Evolutionary conservation across 2,888 invertebrate species (phyloP).

Genomic region (Pseudeuparius sepicola): DNA sequence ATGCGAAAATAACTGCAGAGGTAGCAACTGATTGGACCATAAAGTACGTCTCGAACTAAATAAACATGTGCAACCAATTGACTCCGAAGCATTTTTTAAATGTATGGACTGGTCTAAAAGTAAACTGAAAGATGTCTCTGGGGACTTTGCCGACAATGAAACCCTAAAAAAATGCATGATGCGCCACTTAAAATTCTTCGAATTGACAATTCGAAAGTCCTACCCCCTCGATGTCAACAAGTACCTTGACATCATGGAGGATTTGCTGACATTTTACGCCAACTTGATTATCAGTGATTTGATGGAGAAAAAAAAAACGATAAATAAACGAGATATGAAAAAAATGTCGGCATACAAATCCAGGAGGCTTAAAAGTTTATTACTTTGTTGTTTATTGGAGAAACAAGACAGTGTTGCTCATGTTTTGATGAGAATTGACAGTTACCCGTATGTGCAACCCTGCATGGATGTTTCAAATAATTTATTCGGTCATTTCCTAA

Average conservation of each 20-base stretch:
- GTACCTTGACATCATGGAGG: slow-evolving; percentile 1
- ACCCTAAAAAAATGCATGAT: neutral
- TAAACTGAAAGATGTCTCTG: neutral
- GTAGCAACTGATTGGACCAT: too few relatives aligned
- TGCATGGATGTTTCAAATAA: neutral
- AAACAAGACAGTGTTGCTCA: neutral
- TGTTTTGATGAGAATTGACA: slow-evolving; percentile 1
- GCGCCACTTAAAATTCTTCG: neutral
- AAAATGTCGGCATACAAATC: neutral
- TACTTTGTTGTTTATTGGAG: neutral
- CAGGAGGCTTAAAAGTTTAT: neutral
- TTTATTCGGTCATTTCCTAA: slow-evolving; percentile 1
- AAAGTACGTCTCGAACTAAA: too few relatives aligned
- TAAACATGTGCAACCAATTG: too few relatives aligned
- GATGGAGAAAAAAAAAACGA: neutral
- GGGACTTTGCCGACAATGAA: neutral
- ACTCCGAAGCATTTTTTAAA: too few relatives aligned
- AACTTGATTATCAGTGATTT: neutral
- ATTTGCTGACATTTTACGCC: neutral
- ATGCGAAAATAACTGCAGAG: too few relatives aligned
- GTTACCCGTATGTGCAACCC: neutral
- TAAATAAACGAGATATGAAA: neutral
- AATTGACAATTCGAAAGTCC: neutral
- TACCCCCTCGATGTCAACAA: neutral
- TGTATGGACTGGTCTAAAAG: too few relatives aligned